Evolutionary conservation across 2,888 invertebrate genomes (phyloP), one percentile per base, ranked within the genome.

Genomic region (Spodoptera exigua): DNA sequence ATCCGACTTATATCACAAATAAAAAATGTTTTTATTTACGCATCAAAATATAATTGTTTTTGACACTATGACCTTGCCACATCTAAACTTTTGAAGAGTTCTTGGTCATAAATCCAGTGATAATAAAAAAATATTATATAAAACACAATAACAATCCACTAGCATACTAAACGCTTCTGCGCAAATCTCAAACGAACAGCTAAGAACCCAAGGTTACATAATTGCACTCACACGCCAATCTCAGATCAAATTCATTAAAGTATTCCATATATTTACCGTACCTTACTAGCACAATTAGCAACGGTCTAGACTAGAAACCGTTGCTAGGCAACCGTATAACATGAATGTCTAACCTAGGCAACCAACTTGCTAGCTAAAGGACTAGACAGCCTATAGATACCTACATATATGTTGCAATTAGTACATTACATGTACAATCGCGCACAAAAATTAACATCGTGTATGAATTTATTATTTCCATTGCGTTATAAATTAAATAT

Each of bases 401-500:
- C 5, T 27, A 27, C 27, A 4, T 9, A 27, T 27, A 27, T 67
- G 56, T 53, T 51, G 76, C 44, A 74, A 74, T 32, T 61, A 67
- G 41, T 56, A 27, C 43, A n/a, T 39, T 56, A 27, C 43, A n/a
- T 39, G 57, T 76, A 73, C 77, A 60, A 46, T 62, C 46, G 16
- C 64, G 41, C n/a, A 36, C 61, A 53, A 34, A n/a, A 60, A 76
- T 61, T 74, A 51, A 27, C 58, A 67, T 68, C 1, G 16, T 34
- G 1, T 21, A 35, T 27, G 4, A 11, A 58, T 61, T 63, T 74
- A 61, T 74, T 54, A 60, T 37, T 44, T 52, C 16, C 36, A 46
- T 74, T 76, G 70, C 70, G 54, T 61, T 54, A 44, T 63, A 74
- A 74, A 60, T 53, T 63, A 60, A 73, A 61, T 73, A 70, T 52